Conservation (phyloP, 2,888 invertebrate species). For the Amiota minor region DNA sequence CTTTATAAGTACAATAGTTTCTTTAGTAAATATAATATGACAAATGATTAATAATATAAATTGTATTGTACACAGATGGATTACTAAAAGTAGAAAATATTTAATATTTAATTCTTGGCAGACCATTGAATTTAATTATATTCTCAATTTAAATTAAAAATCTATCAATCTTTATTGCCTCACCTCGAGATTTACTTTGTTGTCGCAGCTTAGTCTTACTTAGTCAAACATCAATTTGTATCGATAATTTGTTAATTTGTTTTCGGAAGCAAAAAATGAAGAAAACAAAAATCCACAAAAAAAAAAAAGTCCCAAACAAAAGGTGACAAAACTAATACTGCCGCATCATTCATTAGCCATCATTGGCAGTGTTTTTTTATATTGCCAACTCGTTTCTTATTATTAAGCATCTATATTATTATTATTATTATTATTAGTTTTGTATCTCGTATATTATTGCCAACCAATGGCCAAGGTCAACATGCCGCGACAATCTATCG, state of each 20-base stretch:
- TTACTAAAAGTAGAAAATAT: too few relatives aligned
- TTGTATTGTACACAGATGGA: too few relatives aligned
- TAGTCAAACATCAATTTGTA: too few relatives aligned
- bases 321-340: constrained; percentile 2
- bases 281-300: constrained; percentile 7
- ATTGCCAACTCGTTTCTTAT: too few relatives aligned
- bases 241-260: neutral
- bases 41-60: too few relatives aligned
- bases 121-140: neutral
- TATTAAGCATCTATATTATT: too few relatives aligned
- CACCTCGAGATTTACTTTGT: neutral
- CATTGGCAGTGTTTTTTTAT: neutral
- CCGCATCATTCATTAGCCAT: constrained; percentile 14
- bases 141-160: too few relatives aligned
- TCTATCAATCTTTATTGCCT: too few relatives aligned
- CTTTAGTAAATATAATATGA: too few relatives aligned
- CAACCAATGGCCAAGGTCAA: constrained; percentile 24
- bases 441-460: constrained; percentile 11
- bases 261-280: neutral
- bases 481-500: neutral
- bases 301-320: neutral
- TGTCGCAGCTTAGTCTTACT: neutral
- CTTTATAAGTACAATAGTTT: too few relatives aligned
- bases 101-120: too few relatives aligned
- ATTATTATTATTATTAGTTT: too few relatives aligned